Conservation (phyloP, 2,888 invertebrate genomes). For the Drosophila hamatofila region DNA sequence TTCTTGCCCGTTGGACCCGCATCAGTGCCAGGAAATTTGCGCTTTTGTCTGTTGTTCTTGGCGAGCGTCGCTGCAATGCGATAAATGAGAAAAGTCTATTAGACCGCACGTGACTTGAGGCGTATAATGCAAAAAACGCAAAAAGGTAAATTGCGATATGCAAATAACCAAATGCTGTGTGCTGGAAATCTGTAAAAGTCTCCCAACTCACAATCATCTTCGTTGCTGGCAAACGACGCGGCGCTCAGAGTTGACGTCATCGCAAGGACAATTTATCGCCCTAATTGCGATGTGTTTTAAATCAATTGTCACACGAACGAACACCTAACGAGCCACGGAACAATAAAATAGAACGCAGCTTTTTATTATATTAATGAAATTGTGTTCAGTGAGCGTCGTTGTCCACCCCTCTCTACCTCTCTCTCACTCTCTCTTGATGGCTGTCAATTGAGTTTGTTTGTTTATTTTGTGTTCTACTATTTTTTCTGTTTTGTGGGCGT, state of each 20-base stretch:
- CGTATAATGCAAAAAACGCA: slow-evolving; percentile 7
- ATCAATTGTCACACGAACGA: slow-evolving; percentile 35
- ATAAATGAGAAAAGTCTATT: slow-evolving; percentile 3
- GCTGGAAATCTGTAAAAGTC: background rate
- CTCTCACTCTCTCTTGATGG: background rate
- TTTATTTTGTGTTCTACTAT: slow-evolving; percentile 12
- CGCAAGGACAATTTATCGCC: slow-evolving; percentile 51
- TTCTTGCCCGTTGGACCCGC: slow-evolving; percentile 90
- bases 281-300: slow-evolving; percentile 42
- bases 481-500: slow-evolving; percentile 32
- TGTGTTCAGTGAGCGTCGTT: slow-evolving; percentile 26
- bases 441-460: slow-evolving; percentile 25
- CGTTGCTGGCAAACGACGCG: slow-evolving; percentile 56
- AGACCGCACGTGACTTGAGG: slow-evolving; percentile 54
- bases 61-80: slow-evolving; percentile 76
- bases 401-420: slow-evolving; percentile 7
- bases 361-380: slow-evolving; percentile 31
- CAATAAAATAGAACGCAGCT: slow-evolving; percentile 36
- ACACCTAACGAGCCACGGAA: slow-evolving; percentile 13
- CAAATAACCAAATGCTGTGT: background rate
- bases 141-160: background rate
- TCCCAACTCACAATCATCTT: slow-evolving; percentile 75
- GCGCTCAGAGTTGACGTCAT: slow-evolving; percentile 66
- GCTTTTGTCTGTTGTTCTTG: slow-evolving; percentile 90
- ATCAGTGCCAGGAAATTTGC: slow-evolving; percentile 91